These are phyloP conservation scores for Cirrhinus mrigala DNA, from an alignment of 2,797 vertebrate genomes.

Conservation along the genomic window DNA sequence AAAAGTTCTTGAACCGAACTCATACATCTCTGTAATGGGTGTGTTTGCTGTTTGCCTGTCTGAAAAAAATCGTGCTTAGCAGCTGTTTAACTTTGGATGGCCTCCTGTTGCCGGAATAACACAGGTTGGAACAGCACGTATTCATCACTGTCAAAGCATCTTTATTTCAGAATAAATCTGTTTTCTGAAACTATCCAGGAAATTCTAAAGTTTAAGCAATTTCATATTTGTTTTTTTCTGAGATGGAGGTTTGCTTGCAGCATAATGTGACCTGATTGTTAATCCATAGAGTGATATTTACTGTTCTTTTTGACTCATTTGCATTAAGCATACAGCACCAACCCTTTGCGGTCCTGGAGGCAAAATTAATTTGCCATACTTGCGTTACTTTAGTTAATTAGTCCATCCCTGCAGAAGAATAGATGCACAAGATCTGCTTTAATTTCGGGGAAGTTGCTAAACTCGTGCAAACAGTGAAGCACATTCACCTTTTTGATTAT, in stretches of 20 bases:
- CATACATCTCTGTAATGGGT: not conserved
- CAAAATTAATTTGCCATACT: constrained; percentile 45
- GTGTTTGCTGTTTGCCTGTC: not conserved
- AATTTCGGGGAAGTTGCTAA: constrained; percentile 71
- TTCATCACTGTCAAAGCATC: not conserved
- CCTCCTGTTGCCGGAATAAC: not conserved
- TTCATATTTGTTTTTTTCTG: constrained; percentile 13
- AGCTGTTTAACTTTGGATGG: not conserved
- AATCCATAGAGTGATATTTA: not conserved
- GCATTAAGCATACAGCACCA: not conserved
- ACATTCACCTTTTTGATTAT: constrained; percentile 79
- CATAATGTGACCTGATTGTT: not conserved
- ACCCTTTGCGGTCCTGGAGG: constrained; percentile 29
- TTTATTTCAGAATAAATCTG: constrained; percentile 3
- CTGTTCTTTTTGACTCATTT: not conserved
- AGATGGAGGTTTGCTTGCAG: not conserved
- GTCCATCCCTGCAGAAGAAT: constrained; percentile 67
- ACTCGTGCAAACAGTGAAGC: constrained; percentile 75
- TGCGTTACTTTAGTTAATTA: constrained; percentile 69
- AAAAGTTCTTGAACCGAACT: not conserved
- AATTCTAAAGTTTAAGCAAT: not conserved
- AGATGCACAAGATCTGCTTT: constrained; percentile 69
- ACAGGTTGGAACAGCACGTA: not conserved
- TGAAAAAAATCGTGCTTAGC: not conserved
- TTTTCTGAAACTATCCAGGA: not conserved